phyloP scores from a whole-genome alignment of 2,797 vertebrate species.

The Sphaeramia orbicularis region DNA sequence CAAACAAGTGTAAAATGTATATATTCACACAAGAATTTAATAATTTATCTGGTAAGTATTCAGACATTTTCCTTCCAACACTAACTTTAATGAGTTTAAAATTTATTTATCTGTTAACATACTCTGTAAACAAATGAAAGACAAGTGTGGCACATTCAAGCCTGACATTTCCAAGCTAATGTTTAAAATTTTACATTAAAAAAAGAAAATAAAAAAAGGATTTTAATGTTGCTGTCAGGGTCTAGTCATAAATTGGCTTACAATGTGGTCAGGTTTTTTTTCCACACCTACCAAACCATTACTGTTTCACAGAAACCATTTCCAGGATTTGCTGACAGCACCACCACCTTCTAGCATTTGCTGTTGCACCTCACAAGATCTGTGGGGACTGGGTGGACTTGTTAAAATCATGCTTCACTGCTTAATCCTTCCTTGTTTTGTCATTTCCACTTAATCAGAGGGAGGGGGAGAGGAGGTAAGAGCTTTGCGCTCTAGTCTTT shows the following conservation, averaged over 20 bases:
- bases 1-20: too few species aligned
- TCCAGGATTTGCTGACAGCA: slow-evolving; percentile 3
- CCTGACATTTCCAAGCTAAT: slow-evolving; percentile 2
- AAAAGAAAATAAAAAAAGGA: not conserved
- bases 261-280: slow-evolving; percentile 23
- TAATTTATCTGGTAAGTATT: not conserved
- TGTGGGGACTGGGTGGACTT: slow-evolving; percentile 61
- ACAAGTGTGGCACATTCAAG: not conserved
- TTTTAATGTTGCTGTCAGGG: slow-evolving; percentile 6
- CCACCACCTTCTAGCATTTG: slow-evolving; percentile 44
- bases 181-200: not conserved
- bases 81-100: slow-evolving; percentile 8
- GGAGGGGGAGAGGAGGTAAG: slow-evolving; percentile 16
- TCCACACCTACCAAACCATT: slow-evolving; percentile 20
- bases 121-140: slow-evolving; percentile 16
- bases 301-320: slow-evolving; percentile 21
- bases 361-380: slow-evolving; percentile 55
- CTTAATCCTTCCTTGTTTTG: slow-evolving; percentile 71
- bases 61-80: slow-evolving; percentile 13
- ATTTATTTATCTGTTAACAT: not conserved
- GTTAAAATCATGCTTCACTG: slow-evolving; percentile 78
- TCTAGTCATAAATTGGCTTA: slow-evolving; percentile 13
- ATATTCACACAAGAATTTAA: not conserved
- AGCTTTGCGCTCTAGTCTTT: slow-evolving; percentile 10
- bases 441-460: slow-evolving; percentile 69